Percentiles rank a stretch among this genome's conserved stretches.
These are phyloP conservation scores for Phaenicophaeus curvirostris DNA, from an alignment of 2,797 vertebrate species.

Conservation along the genomic window DNA sequence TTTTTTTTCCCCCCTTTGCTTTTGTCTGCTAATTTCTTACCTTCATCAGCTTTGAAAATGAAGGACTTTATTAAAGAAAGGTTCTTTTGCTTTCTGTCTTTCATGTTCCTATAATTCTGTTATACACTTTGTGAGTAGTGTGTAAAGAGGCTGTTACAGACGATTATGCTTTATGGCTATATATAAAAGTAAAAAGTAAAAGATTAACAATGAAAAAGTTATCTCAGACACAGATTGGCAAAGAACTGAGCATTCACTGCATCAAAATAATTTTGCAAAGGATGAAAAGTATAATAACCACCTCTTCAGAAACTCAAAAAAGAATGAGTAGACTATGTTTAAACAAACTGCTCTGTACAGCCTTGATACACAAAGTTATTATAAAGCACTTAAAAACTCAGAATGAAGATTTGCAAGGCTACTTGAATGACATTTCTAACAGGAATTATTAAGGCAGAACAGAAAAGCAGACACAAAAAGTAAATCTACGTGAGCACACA, in stretches of 20 bases:
- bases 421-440: not conserved
- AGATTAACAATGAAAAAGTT: not conserved
- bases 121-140: not conserved
- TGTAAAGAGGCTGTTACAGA: not conserved
- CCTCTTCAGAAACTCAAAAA: not conserved
- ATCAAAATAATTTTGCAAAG: not conserved
- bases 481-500: not conserved
- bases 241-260: not conserved
- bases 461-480: not conserved
- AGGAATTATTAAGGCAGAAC: slow-evolving; percentile 4
- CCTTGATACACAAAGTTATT: not conserved
- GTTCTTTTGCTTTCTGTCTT: not conserved
- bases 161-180: not conserved
- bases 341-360: not conserved
- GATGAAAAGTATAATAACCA: not conserved
- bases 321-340: not conserved
- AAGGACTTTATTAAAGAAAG: not conserved
- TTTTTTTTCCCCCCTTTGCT: not conserved
- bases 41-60: not conserved
- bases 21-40: not conserved
- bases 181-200: not conserved
- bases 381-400: not conserved
- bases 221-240: not conserved
- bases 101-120: not conserved
- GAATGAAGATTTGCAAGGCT: not conserved